phyloP scores from a whole-genome alignment of 2,113 vertebrate species.

The Stegostoma tigrinum region DNA sequence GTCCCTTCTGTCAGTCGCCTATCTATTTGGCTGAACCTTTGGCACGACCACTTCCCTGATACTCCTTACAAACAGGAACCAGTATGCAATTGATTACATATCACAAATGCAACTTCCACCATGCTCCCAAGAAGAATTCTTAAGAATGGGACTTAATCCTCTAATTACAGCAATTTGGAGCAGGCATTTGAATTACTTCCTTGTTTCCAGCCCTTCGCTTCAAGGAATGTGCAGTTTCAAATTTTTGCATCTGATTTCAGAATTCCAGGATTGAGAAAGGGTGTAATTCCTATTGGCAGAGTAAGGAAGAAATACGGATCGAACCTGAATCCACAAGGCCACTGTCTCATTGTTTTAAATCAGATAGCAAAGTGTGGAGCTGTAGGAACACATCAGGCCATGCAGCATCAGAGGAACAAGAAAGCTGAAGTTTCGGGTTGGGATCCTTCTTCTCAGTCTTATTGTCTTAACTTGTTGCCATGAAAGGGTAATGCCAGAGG shows the following conservation, averaged over 20 bases:
- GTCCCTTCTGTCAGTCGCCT: too few relatives aligned
- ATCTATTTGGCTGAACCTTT: too few relatives aligned
- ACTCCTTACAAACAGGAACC: background rate
- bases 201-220: background rate
- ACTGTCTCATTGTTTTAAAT: background rate
- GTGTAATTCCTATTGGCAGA: background rate
- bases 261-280: background rate
- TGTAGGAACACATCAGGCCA: too few relatives aligned
- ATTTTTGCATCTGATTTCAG: background rate
- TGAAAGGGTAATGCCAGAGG: too few relatives aligned
- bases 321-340: background rate
- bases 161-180: background rate
- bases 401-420: too few relatives aligned
- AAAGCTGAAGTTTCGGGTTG: too few relatives aligned
- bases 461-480: too few relatives aligned
- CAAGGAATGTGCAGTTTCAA: background rate
- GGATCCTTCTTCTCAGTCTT: too few relatives aligned
- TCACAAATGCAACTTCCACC: background rate
- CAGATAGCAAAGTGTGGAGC: too few relatives aligned
- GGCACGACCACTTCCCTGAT: background rate
- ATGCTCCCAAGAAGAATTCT: background rate
- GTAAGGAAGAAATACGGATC: background rate
- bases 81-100: background rate
- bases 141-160: background rate
- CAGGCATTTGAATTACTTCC: background rate